Base-by-base conservation (phyloP, 2,888 invertebrate species). In the Parnassius orleans region DNA sequence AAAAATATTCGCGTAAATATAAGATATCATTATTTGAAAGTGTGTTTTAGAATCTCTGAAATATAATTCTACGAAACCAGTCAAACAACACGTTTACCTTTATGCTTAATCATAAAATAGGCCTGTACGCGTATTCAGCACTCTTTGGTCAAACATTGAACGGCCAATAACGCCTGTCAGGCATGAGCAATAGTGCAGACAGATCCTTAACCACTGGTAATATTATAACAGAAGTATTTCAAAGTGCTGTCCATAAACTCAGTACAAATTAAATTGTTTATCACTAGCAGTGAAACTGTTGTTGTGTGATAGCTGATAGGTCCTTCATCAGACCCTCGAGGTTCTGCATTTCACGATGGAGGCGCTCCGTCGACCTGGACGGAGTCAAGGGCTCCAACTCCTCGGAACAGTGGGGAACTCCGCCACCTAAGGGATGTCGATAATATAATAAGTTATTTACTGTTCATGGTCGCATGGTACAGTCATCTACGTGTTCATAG, bases 241-340 rank as follows among this genome's bases (percentile, higher is more conserved):
- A 51, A 44, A 15, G 41, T 52, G 3, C n/a, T 12, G 24, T 58
- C 15, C 12, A 10, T 46, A 12, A 14, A 53, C 10, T 19, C 10
- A n/a, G 14, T 10, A 14, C 7, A 2, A 14, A 9, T 14, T 9
- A 1, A 5, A 24, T 51, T 53, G 48, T 42, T n/a, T n/a, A 42
- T 3, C 62, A 77, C 83, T 94, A 95, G 93, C 95, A 96, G 90
- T 98, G 97, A 92, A 98, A 98, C 91, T 98, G 98, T 76, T 97
- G 97, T 80, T 98, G 98, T 70, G 98, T 98, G 80, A 99, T 98
- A 81, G 98, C 98, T 84, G 97, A 98, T 67, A 99, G 93, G 86
- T 99, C 98, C 93, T 98, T 98, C 98, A 99, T 98, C 14, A 99
- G 94, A 15, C 98, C 98, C 88, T 99, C 98, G 66, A 99, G 92